Evolutionary conservation across 2,797 vertebrate species (phyloP), one percentile per base, ranked within the genome.

Genomic region (Lophius americanus): DNA sequence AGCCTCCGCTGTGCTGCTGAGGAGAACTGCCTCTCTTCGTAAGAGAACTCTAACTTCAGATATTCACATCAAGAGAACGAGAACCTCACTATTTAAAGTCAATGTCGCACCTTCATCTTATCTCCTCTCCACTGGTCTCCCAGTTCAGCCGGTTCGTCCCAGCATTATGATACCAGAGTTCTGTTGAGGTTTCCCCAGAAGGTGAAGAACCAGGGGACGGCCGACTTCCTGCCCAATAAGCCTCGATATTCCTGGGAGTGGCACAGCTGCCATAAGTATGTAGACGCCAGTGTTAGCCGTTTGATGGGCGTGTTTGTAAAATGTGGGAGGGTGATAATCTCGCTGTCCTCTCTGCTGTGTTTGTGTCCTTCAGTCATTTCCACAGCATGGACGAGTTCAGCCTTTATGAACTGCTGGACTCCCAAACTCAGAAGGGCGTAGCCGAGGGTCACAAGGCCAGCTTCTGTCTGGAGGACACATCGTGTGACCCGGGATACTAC

Each of bases 351-450:
- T 2, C 6, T 43, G 4, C n/a, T 55, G 5, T 36, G 39, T 12
- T 36, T 32, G 47, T 9, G 38, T 55, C 0, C 3, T 32, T 83
- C 82, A 99, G 97, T 81, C 97, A 99, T 89, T 99, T 94, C 77
- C 97, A 99, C 92, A 99, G 97, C 86, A 98, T 99, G 97, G 96
- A 96, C 41, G 95, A 97, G 84, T 98, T 99, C 90, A 97, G 96
- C 73, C 94, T 96, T 84, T 98, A 98, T 7, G 97, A 99, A 81
- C 91, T 99, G 82, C 84, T 99, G 79, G 96, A 99, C 69, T 73
- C 83, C 2, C 86, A 62, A 10, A 92, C 94, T 0, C 87, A 96
- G 9, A 91, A 83, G 7, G 93, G 92, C 65, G 96, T 98, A 36
- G 97, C 97, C 9, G 97, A 98, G 82, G 98, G 98, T 3, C 98